Conservation (phyloP, 1,140 invertebrate species). For the Zaprionus tsacasi region DNA sequence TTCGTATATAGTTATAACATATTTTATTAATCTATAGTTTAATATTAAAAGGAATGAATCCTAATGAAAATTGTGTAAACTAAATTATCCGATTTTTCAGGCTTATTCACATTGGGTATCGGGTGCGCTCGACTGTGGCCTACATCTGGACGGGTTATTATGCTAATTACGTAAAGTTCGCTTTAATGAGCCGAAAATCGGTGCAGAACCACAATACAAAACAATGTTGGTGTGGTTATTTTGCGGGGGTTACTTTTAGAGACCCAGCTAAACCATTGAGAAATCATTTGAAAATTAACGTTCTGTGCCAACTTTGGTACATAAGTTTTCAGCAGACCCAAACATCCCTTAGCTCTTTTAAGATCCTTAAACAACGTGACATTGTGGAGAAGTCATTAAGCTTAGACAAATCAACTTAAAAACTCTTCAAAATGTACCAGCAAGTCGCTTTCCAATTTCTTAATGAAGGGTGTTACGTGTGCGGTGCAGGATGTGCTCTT, state of each 20-base stretch:
- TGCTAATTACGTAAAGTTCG: conserved; percentile 80
- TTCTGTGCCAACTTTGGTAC: conserved; percentile 9
- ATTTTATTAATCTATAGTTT: background rate
- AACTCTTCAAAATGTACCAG: background rate
- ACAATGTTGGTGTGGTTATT: conserved; percentile 29
- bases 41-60: background rate
- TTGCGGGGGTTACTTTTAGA: conserved; percentile 48
- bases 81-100: background rate
- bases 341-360: conserved; percentile 31
- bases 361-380: too few relatives aligned
- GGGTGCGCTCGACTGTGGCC: conserved; percentile 19
- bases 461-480: background rate
- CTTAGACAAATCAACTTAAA: background rate
- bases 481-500: conserved; percentile 33
- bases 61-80: background rate
- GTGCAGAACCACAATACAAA: conserved; percentile 60
- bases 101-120: background rate
- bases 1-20: too few relatives aligned
- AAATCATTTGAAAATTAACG: background rate
- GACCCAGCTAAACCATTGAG: conserved; percentile 58
- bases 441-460: background rate
- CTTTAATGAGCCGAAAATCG: conserved; percentile 80
- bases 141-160: conserved; percentile 72
- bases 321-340: background rate
- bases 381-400: conserved; percentile 74